Conservation (phyloP, 2,797 vertebrate species). For the Neosalanx taihuensis region DNA sequence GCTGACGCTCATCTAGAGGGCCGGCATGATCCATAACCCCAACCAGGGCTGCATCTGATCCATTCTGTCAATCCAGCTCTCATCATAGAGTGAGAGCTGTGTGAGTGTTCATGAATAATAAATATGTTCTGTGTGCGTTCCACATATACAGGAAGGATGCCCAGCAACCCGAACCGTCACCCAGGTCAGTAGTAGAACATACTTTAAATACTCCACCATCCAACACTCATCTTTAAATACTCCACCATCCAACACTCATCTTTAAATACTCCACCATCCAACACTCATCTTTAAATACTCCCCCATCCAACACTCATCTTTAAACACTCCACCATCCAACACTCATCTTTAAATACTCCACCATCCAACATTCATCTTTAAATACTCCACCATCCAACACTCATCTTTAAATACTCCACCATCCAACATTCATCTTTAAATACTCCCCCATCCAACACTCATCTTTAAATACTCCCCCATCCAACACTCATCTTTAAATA, state of each 20-base stretch:
- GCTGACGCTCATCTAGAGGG: not conserved
- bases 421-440: not conserved
- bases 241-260: not conserved
- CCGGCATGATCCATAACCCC: not conserved
- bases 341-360: not conserved
- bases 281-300: not conserved
- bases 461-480: not conserved
- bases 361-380: not conserved
- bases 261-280: not conserved
- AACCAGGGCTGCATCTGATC: not conserved
- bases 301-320: not conserved
- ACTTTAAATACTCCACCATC: not conserved
- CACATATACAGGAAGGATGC: conserved; percentile 84
- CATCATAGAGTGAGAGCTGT: not conserved
- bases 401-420: not conserved
- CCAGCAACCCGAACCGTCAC: conserved; percentile 84
- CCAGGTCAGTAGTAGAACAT: conserved; percentile 66
- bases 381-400: not conserved
- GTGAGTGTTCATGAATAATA: not conserved
- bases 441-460: not conserved
- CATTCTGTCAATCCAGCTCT: not conserved
- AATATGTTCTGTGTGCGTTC: conserved; percentile 52
- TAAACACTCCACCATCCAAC: not conserved
- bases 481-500: not conserved
- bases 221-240: not conserved